Evolutionary conservation across 2,797 vertebrate species (phyloP), one percentile per base, ranked within the genome.

Genomic region (Phrynocephalus vlangalii): DNA sequence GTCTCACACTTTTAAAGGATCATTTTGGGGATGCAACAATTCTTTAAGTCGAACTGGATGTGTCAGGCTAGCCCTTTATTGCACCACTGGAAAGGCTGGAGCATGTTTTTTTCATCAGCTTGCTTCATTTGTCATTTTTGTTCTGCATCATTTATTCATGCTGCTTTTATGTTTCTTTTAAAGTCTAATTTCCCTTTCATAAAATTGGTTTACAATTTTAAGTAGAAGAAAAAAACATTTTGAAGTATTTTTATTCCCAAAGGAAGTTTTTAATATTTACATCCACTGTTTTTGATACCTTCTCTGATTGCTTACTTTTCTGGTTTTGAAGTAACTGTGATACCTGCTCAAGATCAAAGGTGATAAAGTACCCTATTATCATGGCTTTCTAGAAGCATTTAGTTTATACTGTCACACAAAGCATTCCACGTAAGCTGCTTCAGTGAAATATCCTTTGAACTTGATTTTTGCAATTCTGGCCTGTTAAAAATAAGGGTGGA

Each of bases 341-440:
- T 72, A 88, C 48, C n/a, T 82, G 79, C 68, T 89, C 88, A 93
- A 89, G 82, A 93, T 85, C 79, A 87, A 84, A 91, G 72, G 73
- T 90, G 79, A 88, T 94, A 90, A 83, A 86, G 44, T 48, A 2
- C 82, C 79, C 82, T 48, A 87, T 88, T 88, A 85, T 70, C 83
- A 76, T 33, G 11, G 70, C 33, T 87, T 70, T 63, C 78, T 52
- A 30, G 0, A 79, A 84, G 76, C 76, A 67, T 38, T 87, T 87
- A 81, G 56, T 87, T 89, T 83, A 78, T 90, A 63, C 50, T 84
- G 50, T 44, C 85, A 87, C n/a, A 26, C 71, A 90, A 13, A 73
- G 79, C 70, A 66, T 86, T 86, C 60, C 44, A 75, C 22, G 75
- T 33, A 66, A 73, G 11, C 28, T 81, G 24, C 66, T 78, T n/a